Conservation (phyloP, 2,113 vertebrate species). For the Motacilla tschutschensis region DNA sequence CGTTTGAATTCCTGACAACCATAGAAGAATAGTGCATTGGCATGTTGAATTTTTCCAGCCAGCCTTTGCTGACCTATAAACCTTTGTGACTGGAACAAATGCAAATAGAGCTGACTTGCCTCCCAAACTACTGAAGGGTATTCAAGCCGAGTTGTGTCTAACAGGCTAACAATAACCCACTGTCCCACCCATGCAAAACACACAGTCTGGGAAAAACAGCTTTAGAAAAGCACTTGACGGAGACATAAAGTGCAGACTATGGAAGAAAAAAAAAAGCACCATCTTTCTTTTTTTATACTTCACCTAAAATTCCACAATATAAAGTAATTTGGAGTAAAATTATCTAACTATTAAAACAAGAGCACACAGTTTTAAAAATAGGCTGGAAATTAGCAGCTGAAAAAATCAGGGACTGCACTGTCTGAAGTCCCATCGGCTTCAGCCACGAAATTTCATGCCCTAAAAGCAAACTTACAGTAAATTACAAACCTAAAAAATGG, state of each 20-base stretch:
- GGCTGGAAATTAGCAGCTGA: background rate
- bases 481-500: background rate
- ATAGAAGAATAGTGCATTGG: conserved; percentile 69
- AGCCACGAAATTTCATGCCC: background rate
- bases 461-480: background rate
- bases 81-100: conserved; percentile 96
- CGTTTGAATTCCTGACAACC: conserved; percentile 70
- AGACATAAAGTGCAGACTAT: conserved; percentile 47
- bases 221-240: conserved; percentile 69
- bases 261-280: background rate
- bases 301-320: background rate
- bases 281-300: conserved; percentile 22
- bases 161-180: conserved; percentile 83
- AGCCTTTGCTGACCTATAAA: conserved; percentile 92
- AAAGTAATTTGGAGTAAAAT: background rate
- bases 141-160: conserved; percentile 84
- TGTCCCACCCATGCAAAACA: conserved; percentile 77
- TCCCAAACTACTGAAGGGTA: conserved; percentile 84
- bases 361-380: background rate
- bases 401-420: background rate
- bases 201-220: conserved; percentile 74
- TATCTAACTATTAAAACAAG: background rate
- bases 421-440: background rate
- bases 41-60: conserved; percentile 78
- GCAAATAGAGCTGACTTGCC: conserved; percentile 93